Conservation (phyloP, 1,140 invertebrate genomes). For the Heliothis subflexa region DNA sequence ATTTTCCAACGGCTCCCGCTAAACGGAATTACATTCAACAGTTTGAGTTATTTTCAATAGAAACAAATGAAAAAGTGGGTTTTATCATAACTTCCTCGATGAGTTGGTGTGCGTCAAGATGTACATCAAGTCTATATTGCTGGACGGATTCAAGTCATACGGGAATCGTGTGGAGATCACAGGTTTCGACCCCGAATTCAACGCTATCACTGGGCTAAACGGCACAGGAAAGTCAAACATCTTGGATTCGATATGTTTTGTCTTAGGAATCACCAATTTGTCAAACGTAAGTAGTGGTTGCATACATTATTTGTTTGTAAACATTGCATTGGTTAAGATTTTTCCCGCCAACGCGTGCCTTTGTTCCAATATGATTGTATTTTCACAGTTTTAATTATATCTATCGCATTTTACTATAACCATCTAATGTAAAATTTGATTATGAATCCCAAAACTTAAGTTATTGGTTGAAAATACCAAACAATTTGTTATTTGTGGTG, state of each 20-base stretch:
- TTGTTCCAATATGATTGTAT: background rate
- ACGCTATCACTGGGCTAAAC: slow-evolving; percentile 99
- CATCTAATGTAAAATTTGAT: background rate
- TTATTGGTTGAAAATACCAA: too few relatives aligned
- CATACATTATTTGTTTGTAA: slow-evolving; percentile 12
- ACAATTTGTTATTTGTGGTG: too few relatives aligned
- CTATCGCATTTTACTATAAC: background rate
- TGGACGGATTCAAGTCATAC: slow-evolving; percentile 99
- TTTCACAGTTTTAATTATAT: background rate
- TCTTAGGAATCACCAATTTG: slow-evolving; percentile 98
- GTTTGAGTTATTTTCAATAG: background rate
- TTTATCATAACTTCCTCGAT: slow-evolving; percentile 6
- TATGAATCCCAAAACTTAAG: too few relatives aligned
- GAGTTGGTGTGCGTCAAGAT: slow-evolving; percentile 86
- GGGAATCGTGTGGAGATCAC: slow-evolving; percentile 97
- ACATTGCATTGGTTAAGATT: slow-evolving; percentile 44
- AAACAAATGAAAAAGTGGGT: slow-evolving; percentile 10
- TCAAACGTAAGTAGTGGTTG: slow-evolving; percentile 90
- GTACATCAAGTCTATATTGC: slow-evolving; percentile 97
- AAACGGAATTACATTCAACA: background rate
- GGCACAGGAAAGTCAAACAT: slow-evolving; percentile 99
- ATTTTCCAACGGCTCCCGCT: slow-evolving; percentile 10
- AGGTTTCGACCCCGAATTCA: slow-evolving; percentile 98
- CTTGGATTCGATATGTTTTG: slow-evolving; percentile 99
- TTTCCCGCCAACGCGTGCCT: slow-evolving; percentile 53